Base-by-base conservation (phyloP, 2,888 invertebrate genomes). In the Oscheius myriophilus region DNA sequence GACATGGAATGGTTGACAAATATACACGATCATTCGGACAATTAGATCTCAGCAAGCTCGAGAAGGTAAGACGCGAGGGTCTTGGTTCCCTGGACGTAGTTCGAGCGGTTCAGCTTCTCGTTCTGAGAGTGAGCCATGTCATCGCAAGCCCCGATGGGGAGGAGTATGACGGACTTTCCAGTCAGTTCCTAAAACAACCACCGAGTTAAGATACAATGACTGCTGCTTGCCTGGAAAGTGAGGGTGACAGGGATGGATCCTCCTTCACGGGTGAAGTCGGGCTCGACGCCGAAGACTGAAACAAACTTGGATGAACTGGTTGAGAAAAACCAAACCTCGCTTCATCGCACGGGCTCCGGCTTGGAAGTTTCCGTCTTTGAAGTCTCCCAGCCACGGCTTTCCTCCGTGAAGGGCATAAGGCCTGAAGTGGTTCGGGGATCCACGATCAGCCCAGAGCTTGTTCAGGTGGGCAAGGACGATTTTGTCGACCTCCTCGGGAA, bases 101-200 rank as follows among this genome's bases (percentile, higher is more conserved):
- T 86, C 53, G 72, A 69, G 70, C 93, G 89, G 89, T 96, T 92
- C 81, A 98, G 90, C 88, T 98, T 98, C 89, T 98, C 97, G 89
- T 98, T 97, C 89, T 97, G 85, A 95, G 96, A 96, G 89, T 98
- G 98, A 71, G 97, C 96, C 82, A 96, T 96, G 88, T 98, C 98
- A 88, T 97, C 96, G 69, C 92, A 92, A 66, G 93, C 92, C 58
- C 97, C 97, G 87, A 98, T 92, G 0, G 97, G 97, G 79, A 98
- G 90, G 74, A 98, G 90, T 86, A 98, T 90, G 59, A 96, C 95
- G 89, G 94, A 96, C 87, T 93, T 93, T 0, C 93, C 80, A 39
- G 84, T 85, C 21, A 84, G 70, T 41, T 86, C 81, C 86, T 89
- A 87, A 41, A 70, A 59, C 41, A 39, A 12, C n/a, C n/a, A n/a